phyloP scores from a whole-genome alignment of 2,113 vertebrate genomes.

The Campylomormyrus numenius region DNA sequence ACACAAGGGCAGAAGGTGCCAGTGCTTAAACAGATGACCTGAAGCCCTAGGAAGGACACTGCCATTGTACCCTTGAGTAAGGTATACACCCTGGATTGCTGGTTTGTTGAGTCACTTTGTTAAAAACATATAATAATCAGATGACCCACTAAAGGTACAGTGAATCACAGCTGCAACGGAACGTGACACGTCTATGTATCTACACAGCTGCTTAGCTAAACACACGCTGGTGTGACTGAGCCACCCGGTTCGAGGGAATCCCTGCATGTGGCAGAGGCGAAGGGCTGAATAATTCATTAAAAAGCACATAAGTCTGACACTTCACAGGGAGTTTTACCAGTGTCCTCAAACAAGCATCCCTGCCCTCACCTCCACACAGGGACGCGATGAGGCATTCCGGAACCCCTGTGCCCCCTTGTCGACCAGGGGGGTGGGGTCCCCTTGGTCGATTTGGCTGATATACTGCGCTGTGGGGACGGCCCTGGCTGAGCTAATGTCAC shows the following conservation, averaged over 20 bases:
- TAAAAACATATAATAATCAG: slow-evolving; percentile 1
- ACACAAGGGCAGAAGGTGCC: background rate
- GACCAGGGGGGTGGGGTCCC: background rate
- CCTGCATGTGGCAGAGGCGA: background rate
- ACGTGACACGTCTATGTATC: background rate
- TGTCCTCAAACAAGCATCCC: background rate
- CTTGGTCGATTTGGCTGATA: background rate
- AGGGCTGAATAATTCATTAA: background rate
- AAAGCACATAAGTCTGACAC: background rate
- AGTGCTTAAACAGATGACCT: background rate
- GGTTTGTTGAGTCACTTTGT: background rate
- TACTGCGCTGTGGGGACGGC: too few species aligned
- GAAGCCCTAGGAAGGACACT: background rate
- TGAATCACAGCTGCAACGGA: background rate
- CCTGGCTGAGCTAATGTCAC: background rate
- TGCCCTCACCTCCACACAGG: background rate
- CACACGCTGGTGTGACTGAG: background rate
- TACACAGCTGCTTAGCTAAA: background rate
- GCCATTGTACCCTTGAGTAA: background rate
- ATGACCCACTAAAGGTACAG: background rate
- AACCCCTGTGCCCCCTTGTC: background rate
- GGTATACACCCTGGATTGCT: background rate
- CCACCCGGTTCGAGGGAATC: background rate
- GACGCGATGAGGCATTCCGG: background rate
- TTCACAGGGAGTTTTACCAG: background rate